A percentile compares a stretch with the other conserved stretches of the same genome.
These are phyloP conservation scores for Melanotaenia pygmaea DNA, from an alignment of 2,797 vertebrate genomes.

Conservation along the genomic window DNA sequence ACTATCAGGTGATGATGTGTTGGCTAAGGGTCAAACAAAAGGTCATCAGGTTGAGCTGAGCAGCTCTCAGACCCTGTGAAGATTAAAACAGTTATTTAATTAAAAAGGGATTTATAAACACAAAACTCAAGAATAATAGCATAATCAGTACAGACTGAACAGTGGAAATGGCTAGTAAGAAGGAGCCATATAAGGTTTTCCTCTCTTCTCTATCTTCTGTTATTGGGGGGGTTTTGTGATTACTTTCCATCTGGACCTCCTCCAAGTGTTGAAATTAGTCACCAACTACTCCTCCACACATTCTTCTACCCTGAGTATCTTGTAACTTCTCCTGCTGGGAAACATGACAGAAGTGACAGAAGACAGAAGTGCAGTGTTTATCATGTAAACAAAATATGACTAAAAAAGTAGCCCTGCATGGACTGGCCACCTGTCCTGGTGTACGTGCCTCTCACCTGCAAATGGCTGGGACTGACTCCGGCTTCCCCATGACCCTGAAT, in stretches of 20 bases:
- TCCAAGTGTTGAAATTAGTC: not conserved
- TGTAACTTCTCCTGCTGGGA: not conserved
- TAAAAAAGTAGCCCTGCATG: not conserved
- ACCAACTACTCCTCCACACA: not conserved
- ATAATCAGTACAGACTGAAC: not conserved
- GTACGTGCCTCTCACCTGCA: too few relatives aligned
- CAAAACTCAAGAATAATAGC: not conserved
- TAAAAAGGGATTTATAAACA: too few relatives aligned
- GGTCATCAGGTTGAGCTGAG: constrained; percentile 23
- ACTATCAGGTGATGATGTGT: constrained; percentile 15
- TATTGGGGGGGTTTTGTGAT: constrained; percentile 1
- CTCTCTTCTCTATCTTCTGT: not conserved
- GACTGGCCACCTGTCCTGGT: too few relatives aligned
- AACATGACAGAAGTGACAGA: not conserved
- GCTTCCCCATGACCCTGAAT: too few relatives aligned
- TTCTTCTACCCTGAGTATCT: not conserved
- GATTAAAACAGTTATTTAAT: too few relatives aligned
- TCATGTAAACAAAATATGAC: not conserved
- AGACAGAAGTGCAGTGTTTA: not conserved
- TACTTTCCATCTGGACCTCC: not conserved
- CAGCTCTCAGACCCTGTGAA: not conserved
- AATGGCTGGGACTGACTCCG: too few relatives aligned
- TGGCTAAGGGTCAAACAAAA: constrained; percentile 3
- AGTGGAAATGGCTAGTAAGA: not conserved
- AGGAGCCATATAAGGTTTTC: not conserved